Evolutionary conservation across 2,113 vertebrate genomes (phyloP).

Genomic region (Lonchura striata): DNA sequence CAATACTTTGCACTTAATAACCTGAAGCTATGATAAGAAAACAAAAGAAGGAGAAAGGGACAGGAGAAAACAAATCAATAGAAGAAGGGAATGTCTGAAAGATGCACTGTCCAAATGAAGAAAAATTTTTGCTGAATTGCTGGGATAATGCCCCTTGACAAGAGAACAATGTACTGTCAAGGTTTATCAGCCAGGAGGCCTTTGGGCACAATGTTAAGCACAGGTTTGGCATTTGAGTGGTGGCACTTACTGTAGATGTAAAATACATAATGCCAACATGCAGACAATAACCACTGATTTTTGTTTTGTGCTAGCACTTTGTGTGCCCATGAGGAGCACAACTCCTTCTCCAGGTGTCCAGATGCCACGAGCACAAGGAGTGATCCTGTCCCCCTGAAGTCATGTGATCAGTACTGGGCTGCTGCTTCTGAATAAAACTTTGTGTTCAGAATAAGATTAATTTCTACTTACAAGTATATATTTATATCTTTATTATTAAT

Average conservation of each 20-base stretch:
- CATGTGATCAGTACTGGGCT: rapidly evolving
- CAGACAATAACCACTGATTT: background rate
- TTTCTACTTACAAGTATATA: background rate
- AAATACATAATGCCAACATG: conserved; percentile 20
- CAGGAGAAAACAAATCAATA: conserved; percentile 94
- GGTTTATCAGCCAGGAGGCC: conserved; percentile 71
- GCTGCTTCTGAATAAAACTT: background rate
- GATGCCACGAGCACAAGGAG: background rate
- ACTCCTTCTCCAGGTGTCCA: background rate
- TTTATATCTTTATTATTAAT: background rate
- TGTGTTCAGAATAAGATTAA: background rate
- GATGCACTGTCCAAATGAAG: conserved; percentile 80
- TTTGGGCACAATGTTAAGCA: conserved; percentile 63
- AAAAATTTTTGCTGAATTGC: conserved; percentile 75
- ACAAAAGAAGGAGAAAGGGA: conserved; percentile 90
- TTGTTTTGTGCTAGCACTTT: background rate
- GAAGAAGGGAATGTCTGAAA: conserved; percentile 80
- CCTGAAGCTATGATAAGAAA: conserved; percentile 98
- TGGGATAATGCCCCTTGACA: conserved; percentile 80
- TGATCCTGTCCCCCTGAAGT: background rate
- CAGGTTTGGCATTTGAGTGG: conserved; percentile 58
- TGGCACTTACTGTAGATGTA: conserved; percentile 51
- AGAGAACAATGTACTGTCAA: conserved; percentile 75
- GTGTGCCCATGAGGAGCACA: background rate
- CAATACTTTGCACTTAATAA: conserved; percentile 99